Base-by-base conservation (phyloP, 2,797 vertebrate species). In the Sebastolobus alascanus region DNA sequence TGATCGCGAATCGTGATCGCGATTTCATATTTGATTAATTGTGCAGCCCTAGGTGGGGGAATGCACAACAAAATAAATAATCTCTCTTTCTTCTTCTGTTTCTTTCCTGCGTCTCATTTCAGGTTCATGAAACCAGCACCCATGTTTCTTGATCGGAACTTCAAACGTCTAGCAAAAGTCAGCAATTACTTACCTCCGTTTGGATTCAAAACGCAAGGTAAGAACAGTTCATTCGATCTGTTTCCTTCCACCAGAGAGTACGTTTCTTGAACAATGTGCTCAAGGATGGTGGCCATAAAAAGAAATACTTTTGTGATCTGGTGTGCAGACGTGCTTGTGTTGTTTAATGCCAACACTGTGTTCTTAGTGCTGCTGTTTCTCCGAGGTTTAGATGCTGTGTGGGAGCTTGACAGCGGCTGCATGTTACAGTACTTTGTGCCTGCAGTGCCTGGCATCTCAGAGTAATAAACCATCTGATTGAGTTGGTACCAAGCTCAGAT, bases 161-260 rank as follows among this genome's bases (percentile, higher is more conserved):
- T 97, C 93, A 97, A 95, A 87, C 97, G 95, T 73, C 97, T 97
- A 89, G 92, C 94, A 58, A 97, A 96, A 93, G 96, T 98, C 93
- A 96, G 91, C 90, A 96, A 94, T 89, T 98, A 96, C 78, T 95
- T 97, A 75, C 97, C 98, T 75, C 98, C 97, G 18, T 99, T 99
- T 91, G 98, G 98, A 86, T 97, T 99, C 95, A 98, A 97, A 97
- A 98, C 97, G 59, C 98, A 99, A 98, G 98, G 98, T 99, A 97
- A 89, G 94, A 84, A 20, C 59, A 18, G 43, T 59, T 83, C 4
- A n/a, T 59, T 40, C 25, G 3, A 22, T 58, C 25, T 16, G 4
- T 64, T 27, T 2, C 5, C 3, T 29, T 33, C 5, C 14, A 11
- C n/a, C 2, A 25, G 12, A 6, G 13, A 61, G 3, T 66, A 31